Percentiles rank a stretch among this genome's conserved stretches.
Evolutionary conservation across 2,113 vertebrate species (phyloP).

Genomic region (Chionomys nivalis): DNA sequence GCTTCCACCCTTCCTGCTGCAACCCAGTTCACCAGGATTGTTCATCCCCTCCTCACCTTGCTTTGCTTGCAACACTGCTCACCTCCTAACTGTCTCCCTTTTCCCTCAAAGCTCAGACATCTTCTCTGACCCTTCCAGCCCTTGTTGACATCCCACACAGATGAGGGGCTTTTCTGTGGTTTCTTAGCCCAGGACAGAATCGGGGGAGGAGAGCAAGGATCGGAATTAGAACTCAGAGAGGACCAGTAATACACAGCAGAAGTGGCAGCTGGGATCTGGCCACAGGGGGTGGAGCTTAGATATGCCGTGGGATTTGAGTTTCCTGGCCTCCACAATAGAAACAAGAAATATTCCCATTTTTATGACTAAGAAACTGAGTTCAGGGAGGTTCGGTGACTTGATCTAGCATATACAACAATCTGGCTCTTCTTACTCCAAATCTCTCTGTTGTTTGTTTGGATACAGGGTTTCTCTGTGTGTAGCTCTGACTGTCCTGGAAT

Average conservation of each 20-base stretch:
- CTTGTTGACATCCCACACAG: neutral
- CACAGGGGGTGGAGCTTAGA: neutral
- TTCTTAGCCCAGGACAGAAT: neutral
- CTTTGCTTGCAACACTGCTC: fast-evolving
- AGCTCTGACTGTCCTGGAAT: neutral
- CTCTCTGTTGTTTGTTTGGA: neutral
- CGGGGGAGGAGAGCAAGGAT: neutral
- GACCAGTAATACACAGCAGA: neutral
- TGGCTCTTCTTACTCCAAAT: neutral
- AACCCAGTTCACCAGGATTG: no score
- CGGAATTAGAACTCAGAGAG: neutral
- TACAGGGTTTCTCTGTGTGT: neutral
- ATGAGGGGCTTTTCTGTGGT: neutral
- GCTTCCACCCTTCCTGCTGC: neutral
- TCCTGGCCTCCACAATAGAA: neutral
- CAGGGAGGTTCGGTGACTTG: neutral
- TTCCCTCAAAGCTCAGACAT: neutral
- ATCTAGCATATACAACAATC: neutral
- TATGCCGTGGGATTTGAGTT: neutral
- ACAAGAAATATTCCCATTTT: conserved; percentile 1
- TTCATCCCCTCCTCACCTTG: neutral
- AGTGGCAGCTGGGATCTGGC: neutral
- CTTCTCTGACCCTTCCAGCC: neutral
- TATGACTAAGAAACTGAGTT: conserved; percentile 21
- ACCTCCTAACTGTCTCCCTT: conserved; percentile 17